Percentiles rank a stretch among this genome's conserved stretches.
Conservation (phyloP, 2,797 vertebrate species). For the Tolypeutes matacus region DNA sequence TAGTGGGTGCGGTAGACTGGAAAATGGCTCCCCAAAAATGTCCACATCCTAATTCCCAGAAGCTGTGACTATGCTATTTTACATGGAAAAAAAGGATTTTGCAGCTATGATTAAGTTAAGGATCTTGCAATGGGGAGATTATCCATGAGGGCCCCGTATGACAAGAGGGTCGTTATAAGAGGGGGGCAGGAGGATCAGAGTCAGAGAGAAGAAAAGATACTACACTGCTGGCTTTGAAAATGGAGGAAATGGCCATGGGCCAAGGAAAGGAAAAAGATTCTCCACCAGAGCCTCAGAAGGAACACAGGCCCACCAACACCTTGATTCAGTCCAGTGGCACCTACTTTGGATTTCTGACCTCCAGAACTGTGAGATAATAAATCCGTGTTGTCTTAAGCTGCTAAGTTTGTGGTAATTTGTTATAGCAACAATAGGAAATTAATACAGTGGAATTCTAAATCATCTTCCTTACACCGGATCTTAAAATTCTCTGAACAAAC, state of each 20-base stretch:
- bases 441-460: background rate
- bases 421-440: slow-evolving; percentile 11
- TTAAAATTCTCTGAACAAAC: slow-evolving; percentile 47
- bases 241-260: background rate
- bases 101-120: background rate
- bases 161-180: background rate
- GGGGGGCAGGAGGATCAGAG: background rate
- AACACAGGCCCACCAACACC: background rate
- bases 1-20: background rate
- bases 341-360: background rate
- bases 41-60: background rate
- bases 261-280: background rate
- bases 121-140: background rate
- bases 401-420: too few species aligned
- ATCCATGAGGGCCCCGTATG: too few species aligned
- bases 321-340: background rate
- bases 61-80: background rate
- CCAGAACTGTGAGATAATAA: too few species aligned
- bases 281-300: background rate
- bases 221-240: too few species aligned
- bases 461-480: background rate
- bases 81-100: background rate
- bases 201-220: background rate
- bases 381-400: too few species aligned
- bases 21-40: background rate